phyloP scores from a whole-genome alignment of 2,113 vertebrate genomes.

The Nibea albiflora region DNA sequence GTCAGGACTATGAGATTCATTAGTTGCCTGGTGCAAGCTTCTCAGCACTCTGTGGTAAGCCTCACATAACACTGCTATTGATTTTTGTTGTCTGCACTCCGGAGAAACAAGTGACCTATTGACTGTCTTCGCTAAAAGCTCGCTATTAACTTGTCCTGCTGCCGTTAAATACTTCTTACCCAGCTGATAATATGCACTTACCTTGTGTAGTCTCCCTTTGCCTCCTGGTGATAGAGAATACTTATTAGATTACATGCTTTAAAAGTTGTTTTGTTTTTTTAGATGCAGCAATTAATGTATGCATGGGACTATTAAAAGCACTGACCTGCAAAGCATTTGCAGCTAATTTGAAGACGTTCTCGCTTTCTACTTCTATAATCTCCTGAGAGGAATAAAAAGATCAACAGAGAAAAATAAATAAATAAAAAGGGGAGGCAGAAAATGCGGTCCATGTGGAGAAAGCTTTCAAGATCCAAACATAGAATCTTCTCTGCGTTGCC shows the following conservation, averaged over 20 bases:
- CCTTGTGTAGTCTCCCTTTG: slow-evolving; percentile 98
- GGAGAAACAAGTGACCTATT: slow-evolving; percentile 71
- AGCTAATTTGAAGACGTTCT: slow-evolving; percentile 97
- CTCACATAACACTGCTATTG: slow-evolving; percentile 70
- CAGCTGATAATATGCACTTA: slow-evolving; percentile 77
- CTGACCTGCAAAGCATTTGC: slow-evolving; percentile 96
- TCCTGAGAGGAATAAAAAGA: slow-evolving; percentile 84
- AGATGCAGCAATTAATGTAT: slow-evolving; percentile 11
- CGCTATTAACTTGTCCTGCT: slow-evolving; percentile 56
- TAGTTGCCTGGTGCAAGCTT: slow-evolving; percentile 70
- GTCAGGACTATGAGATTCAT: slow-evolving; percentile 71
- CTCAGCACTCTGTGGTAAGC: slow-evolving; percentile 58
- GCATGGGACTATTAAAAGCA: slow-evolving; percentile 28
- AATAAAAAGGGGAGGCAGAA: slow-evolving; percentile 5
- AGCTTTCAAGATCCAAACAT: slow-evolving; percentile 22
- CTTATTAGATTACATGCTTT: slow-evolving; percentile 38
- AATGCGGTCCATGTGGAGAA: slow-evolving; percentile 7
- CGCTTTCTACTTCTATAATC: slow-evolving; percentile 96
- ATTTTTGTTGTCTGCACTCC: slow-evolving; percentile 64
- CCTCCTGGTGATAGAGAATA: slow-evolving; percentile 85
- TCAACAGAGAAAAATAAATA: not conserved
- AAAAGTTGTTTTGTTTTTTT: slow-evolving; percentile 5
- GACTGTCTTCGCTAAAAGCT: slow-evolving; percentile 57
- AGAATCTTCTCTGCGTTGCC: slow-evolving; percentile 24
- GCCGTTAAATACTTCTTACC: slow-evolving; percentile 63